phyloP scores from a whole-genome alignment of 2,113 vertebrate genomes.

The Apodemus speciosus region DNA sequence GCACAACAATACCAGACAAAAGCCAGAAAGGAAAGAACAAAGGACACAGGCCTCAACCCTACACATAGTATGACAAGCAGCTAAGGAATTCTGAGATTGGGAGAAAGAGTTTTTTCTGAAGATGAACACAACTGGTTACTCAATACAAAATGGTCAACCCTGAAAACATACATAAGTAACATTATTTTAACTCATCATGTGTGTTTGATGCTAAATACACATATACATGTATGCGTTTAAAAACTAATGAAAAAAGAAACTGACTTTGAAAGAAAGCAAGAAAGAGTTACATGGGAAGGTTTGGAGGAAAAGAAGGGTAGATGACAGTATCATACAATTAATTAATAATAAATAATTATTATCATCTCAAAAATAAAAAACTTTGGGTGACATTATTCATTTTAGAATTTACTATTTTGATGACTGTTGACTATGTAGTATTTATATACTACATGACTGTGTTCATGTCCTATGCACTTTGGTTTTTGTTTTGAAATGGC shows the following conservation, averaged over 20 bases:
- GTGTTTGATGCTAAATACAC: background rate
- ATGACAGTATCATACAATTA: background rate
- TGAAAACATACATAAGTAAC: background rate
- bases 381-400: conserved; percentile 10
- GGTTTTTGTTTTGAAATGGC: background rate
- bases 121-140: no score
- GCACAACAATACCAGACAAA: background rate
- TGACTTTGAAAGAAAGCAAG: background rate
- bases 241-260: background rate
- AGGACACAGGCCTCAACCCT: background rate
- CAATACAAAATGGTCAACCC: background rate
- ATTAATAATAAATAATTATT: background rate
- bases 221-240: background rate
- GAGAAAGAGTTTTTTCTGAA: no score
- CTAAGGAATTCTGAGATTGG: no score
- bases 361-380: background rate
- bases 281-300: background rate
- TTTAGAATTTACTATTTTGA: conserved; percentile 37
- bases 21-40: background rate
- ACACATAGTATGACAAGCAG: no score
- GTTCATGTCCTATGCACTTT: background rate
- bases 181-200: background rate
- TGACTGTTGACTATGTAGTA: background rate
- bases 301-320: background rate
- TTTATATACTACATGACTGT: background rate